phyloP scores from a whole-genome alignment of 2,888 invertebrate species.

The Allolobophora icterica region DNA sequence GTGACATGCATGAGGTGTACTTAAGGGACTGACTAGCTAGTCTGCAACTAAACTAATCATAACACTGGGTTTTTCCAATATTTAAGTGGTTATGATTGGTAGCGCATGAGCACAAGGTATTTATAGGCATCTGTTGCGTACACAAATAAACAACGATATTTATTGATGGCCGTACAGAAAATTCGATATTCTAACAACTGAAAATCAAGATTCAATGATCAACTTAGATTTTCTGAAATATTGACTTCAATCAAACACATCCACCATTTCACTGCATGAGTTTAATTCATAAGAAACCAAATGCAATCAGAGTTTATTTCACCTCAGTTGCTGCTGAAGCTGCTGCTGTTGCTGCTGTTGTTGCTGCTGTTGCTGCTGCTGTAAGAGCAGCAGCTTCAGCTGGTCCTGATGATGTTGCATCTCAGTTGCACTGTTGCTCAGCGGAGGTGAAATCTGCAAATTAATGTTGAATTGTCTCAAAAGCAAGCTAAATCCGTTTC shows the following conservation, averaged over 20 bases:
- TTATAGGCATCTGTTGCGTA: too few relatives aligned
- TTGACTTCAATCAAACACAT: neutral
- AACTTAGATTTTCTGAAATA: neutral
- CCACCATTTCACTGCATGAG: neutral
- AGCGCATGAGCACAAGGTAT: too few relatives aligned
- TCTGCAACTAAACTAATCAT: too few relatives aligned
- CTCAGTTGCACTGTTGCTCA: constrained; percentile 6
- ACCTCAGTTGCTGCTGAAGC: constrained; percentile 39
- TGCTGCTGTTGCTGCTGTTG: constrained; percentile 49
- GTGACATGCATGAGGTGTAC: too few relatives aligned
- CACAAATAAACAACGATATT: too few relatives aligned
- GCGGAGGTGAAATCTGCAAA: constrained; percentile 8
- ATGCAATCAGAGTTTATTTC: neutral
- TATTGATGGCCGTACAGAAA: too few relatives aligned
- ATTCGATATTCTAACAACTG: too few relatives aligned
- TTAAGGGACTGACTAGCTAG: too few relatives aligned
- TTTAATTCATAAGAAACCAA: neutral
- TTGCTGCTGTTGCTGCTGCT: constrained; percentile 35
- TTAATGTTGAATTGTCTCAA: constrained; percentile 43
- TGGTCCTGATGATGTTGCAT: constrained; percentile 6
- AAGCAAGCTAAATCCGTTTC: neutral
- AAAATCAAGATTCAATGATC: neutral
- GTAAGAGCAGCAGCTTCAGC: constrained; percentile 28
- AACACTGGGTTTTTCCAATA: too few relatives aligned
- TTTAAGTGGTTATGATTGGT: too few relatives aligned